Conservation (phyloP, 2,113 vertebrate species). For the Melanocharis versteri region DNA sequence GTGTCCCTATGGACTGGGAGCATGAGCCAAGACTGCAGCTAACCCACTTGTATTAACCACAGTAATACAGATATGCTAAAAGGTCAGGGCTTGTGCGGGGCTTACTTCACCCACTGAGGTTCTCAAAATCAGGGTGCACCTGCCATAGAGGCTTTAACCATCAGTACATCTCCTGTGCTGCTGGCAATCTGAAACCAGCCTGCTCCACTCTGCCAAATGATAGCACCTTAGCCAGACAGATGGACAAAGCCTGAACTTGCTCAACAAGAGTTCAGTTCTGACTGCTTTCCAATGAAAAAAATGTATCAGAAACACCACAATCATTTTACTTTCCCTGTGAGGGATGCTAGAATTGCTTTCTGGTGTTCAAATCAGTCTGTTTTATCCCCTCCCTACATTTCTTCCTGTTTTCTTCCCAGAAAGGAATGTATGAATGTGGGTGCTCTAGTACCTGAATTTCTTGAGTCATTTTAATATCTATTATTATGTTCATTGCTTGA, state of each 20-base stretch:
- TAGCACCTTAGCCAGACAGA: background rate
- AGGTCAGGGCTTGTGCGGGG: background rate
- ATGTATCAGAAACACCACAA: background rate
- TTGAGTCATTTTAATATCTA: conserved; percentile 10
- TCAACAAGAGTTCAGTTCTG: background rate
- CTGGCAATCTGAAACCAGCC: background rate
- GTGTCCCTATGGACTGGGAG: background rate
- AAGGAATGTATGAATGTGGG: background rate
- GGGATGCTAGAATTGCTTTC: background rate
- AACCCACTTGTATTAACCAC: background rate
- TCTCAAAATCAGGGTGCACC: background rate
- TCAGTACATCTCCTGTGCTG: background rate
- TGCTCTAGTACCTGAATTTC: background rate
- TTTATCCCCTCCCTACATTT: background rate
- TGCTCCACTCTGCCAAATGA: background rate
- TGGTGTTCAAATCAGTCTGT: background rate
- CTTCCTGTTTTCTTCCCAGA: background rate
- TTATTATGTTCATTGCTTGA: background rate
- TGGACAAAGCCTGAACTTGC: background rate
- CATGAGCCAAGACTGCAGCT: background rate
- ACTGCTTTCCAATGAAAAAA: background rate
- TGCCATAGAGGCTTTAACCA: background rate
- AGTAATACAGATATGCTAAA: background rate
- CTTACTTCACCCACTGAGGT: background rate
- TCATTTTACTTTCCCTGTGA: background rate